Conservation (phyloP, 2,113 vertebrate genomes). For the Todiramphus saurophagus region DNA sequence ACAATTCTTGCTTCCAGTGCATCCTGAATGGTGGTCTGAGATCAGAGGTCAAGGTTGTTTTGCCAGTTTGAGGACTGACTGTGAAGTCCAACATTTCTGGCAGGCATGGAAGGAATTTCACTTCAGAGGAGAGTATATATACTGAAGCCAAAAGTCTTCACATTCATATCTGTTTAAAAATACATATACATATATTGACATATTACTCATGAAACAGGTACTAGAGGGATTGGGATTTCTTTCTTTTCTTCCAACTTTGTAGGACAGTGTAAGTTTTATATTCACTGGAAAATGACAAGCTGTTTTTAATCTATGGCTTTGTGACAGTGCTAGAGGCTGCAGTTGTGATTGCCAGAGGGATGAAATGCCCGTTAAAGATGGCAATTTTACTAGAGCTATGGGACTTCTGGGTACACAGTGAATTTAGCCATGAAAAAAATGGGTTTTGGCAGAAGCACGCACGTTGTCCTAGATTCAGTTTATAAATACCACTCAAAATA, state of each 20-base stretch:
- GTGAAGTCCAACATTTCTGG: not conserved
- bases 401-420: not conserved
- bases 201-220: not conserved
- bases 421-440: not conserved
- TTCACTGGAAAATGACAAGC: not conserved
- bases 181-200: not conserved
- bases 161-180: not conserved
- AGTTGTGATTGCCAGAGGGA: not conserved
- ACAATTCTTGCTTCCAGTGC: not conserved
- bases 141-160: not conserved
- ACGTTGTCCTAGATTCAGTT: slow-evolving; percentile 5
- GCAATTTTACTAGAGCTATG: not conserved
- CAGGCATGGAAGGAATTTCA: not conserved
- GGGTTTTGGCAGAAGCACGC: not conserved
- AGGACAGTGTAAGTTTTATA: not conserved
- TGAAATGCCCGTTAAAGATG: slow-evolving; percentile 28
- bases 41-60: not conserved
- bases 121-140: not conserved
- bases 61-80: not conserved
- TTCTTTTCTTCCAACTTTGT: not conserved
- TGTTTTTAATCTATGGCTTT: not conserved
- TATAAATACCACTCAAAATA: slow-evolving; percentile 23
- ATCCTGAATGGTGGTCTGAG: not conserved
- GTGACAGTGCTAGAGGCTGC: not conserved
- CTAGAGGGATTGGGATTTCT: not conserved